Conservation (phyloP, 2,797 vertebrate genomes). For the Cercopithecus petaurista region DNA sequence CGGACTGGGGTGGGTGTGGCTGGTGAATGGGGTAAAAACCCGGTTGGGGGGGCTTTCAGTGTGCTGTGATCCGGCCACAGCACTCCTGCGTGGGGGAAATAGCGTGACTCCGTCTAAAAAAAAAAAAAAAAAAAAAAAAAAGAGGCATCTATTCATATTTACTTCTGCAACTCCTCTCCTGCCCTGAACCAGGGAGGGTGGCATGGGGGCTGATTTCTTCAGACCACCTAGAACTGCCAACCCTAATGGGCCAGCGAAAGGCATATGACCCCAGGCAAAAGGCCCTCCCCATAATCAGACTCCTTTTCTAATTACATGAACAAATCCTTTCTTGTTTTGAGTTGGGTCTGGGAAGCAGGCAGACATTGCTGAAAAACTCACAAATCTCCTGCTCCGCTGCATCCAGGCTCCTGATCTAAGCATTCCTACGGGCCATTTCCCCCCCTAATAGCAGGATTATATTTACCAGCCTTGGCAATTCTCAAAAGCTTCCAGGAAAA, state of each 20-base stretch:
- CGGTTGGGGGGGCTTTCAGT: no score
- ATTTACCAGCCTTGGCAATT: conserved; percentile 80
- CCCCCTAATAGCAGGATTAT: conserved; percentile 75
- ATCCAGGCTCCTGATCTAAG: conserved; percentile 75
- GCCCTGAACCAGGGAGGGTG: not conserved
- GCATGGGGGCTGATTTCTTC: not conserved
- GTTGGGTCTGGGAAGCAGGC: conserved; percentile 46
- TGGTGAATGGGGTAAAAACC: no score
- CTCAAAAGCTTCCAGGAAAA: conserved; percentile 76
- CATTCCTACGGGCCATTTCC: conserved; percentile 59
- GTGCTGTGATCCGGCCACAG: no score
- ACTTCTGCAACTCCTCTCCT: not conserved
- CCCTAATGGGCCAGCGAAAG: not conserved
- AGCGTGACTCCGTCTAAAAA: no score
- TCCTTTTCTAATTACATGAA: conserved; percentile 26
- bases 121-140: no score
- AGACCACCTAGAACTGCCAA: not conserved
- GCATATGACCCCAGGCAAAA: not conserved
- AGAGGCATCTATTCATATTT: not conserved
- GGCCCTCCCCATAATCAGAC: not conserved
- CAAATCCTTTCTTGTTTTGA: conserved; percentile 59
- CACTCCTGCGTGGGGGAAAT: no score
- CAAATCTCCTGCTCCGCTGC: conserved; percentile 56
- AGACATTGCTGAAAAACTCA: conserved; percentile 73
- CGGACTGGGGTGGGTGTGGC: no score